Conservation (phyloP, 2,113 vertebrate species). For the Amblyornis subalaris region DNA sequence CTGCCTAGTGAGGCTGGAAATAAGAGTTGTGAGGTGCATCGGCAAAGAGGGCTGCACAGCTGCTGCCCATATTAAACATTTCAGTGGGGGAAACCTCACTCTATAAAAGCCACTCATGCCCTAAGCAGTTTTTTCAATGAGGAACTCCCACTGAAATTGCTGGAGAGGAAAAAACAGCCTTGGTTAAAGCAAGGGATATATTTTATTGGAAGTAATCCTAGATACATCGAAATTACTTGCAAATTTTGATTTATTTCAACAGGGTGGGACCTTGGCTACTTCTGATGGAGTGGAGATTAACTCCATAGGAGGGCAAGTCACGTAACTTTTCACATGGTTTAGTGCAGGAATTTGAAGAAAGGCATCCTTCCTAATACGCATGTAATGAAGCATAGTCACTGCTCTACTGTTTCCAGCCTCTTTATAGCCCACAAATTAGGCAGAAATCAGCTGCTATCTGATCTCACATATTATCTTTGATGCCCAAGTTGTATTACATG, state of each 20-base stretch:
- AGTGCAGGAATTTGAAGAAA: not conserved
- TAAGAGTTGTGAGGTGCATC: not conserved
- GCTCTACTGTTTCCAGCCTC: not conserved
- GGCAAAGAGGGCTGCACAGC: not conserved
- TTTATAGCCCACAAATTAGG: not conserved
- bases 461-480: not conserved
- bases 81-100: not conserved
- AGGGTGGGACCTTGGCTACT: not conserved
- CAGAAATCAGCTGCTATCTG: not conserved
- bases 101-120: not conserved
- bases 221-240: not conserved
- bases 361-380: not conserved
- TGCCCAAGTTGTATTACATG: not conserved
- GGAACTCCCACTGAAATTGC: not conserved
- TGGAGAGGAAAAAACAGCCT: not conserved
- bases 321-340: not conserved
- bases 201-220: not conserved
- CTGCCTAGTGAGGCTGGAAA: not conserved
- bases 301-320: not conserved
- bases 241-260: not conserved
- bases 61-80: not conserved
- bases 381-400: not conserved
- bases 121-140: not conserved
- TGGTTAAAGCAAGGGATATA: not conserved
- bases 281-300: not conserved